Base-by-base conservation (phyloP, 1,140 invertebrate genomes). In the Lucilia cuprina region DNA sequence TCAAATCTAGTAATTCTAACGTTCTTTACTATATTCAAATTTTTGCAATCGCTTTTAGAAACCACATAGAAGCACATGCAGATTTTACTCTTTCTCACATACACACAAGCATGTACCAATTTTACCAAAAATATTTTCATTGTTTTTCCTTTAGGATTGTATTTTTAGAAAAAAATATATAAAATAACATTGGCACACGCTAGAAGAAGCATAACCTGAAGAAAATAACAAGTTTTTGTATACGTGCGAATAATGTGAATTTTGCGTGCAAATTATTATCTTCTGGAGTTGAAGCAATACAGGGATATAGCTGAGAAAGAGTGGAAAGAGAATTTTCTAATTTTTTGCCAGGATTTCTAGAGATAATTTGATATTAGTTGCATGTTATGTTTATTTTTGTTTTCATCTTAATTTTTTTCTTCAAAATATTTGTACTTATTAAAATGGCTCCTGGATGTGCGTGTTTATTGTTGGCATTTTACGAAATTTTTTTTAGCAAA, bases 191-290 rank as follows among this genome's bases (percentile, higher is more conserved):
- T 10, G 10, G 10, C 41, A 41, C 41, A 41, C 41, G 41, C 50
- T 14, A 55, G 17, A 55, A 55, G 13, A 55, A 55, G 12, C 50
- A 12, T 4, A 55, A 5, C 17, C 25, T 35, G 10, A 47, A 83
- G 41, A 83, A 41, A 41, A 34, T 34, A 83, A 83, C 35, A 74
- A 74, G 35, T 34, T 70, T 14, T n/a, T n/a, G 19, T 82, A 50
- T 82, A 55, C 80, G 80, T 82, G 65, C 55, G n/a, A 70, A 83
- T 65, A 83, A 83, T 60, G 55, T 83, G n/a, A 78, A 49, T 47
- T 78, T 78, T 78, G 75, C 75, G 75, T 78, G 75, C 34, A 78
- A 78, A 78, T 78, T 78, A 78, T 47, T 47, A 47, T 78, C 75
- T 49, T n/a, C 35, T 78, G 19, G 35, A 47, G 17, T 47, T 41